Evolutionary conservation across 2,113 vertebrate species (phyloP), one percentile per base, ranked within the genome.

Genomic region (Bubo blakistoni): DNA sequence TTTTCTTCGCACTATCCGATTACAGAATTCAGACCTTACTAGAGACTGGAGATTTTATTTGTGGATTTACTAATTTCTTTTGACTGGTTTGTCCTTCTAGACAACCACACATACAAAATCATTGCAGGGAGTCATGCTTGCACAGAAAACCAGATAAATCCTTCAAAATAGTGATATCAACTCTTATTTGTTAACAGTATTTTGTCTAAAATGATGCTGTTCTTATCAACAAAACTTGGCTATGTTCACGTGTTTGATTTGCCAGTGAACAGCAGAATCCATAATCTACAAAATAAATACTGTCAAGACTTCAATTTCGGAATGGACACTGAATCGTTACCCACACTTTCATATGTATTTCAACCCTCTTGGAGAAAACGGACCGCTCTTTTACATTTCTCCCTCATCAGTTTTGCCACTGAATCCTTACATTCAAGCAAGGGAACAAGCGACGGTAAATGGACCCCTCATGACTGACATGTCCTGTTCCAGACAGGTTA

Each of bases 381-480:
- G n/a, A 44, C 6, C 4, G 36, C 36, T n/a, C 32, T 46, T 44
- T 55, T 40, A 44, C 30, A 40, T 29, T 67, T 66, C 29, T 38
- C 4, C 29, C 49, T 77, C 30, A 63, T 16, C 61, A 42, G 22
- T 80, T 90, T 54, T 76, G 49, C 12, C 47, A 58, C 5, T 51
- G 46, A 52, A 74, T 65, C 16, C 63, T 44, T 61, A 42, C 11
- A 49, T 32, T 44, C 30, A 55, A 63, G 20, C 24, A 57, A 58
- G 10, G 30, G 32, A 70, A 52, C 29, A 58, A 58, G 24, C 1
- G 2, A 66, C 3, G 10, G 30, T 84, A 80, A 80, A 87, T 18
- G 1, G 0, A 27, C 38, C 7, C 29, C 27, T 49, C 42, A 34
- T 0, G 1, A 81, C 42, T 3, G 14, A 42, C 4, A 9, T 32